Base-by-base conservation (phyloP, 1,140 invertebrate species). In the Drosophila kurseongensis region DNA sequence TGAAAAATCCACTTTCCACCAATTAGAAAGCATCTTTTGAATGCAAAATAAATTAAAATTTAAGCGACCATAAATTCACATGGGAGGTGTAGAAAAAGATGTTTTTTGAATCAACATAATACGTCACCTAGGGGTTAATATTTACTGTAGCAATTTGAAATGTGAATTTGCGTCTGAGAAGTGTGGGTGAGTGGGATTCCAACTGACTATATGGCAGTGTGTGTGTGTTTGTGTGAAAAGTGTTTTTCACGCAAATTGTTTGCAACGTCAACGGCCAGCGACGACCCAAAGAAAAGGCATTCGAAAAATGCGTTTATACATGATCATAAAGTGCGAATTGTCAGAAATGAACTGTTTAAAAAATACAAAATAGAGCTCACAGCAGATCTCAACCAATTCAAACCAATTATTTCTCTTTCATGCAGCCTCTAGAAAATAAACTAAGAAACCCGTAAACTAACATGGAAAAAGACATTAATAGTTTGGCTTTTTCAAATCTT, bases 191-290 rank as follows among this genome's bases (percentile, higher is more conserved):
- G 60, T 68, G 65, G 65, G 36, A 18, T 67, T 67, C 36, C 36
- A 51, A 62, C 44, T 47, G 50, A 38, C 40, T 14, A 40, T 65
- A 16, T n/a, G 40, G 35, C 14, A 50, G 38, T 57, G 27, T 18
- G 38, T 57, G 27, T 18, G 18, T 6, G 52, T 50, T 29, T 18
- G 12, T 55, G 35, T 38, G 62, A 36, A 81, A 69, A 66, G 73
- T 81, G 60, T 76, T 75, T 81, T 72, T 77, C 74, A 78, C 60
- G 74, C 74, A 85, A 81, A 80, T 77, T 85, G 76, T 80, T 85
- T 78, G 63, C 66, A 78, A 78, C 77, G 69, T 71, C 74, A 78
- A 51, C 78, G 67, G 58, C 62, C 54, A 75, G 60, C 60, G 38
- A 57, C 59, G 72, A 74, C 51, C 72, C 41, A 74, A 71, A 56